Evolutionary conservation across 1,140 invertebrate genomes (phyloP).

Genomic region (Stegodyphus mimosarum): DNA sequence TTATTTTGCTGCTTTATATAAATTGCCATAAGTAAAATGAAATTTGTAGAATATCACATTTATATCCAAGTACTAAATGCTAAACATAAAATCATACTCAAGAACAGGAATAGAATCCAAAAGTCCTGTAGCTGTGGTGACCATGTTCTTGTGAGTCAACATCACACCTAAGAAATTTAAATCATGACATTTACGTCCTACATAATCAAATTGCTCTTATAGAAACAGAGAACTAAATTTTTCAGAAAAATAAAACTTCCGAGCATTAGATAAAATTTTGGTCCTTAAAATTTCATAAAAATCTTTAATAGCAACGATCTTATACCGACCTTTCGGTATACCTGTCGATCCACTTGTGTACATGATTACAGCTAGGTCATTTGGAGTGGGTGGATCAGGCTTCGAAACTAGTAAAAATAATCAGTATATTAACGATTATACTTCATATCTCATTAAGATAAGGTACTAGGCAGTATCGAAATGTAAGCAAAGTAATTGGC

Average conservation of each 20-base stretch:
- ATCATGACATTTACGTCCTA: background rate
- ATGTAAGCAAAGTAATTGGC: no score
- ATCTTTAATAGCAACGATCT: background rate
- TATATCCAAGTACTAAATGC: background rate
- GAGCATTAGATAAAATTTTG: no score
- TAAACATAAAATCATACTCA: constrained; percentile 12
- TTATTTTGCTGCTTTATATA: no score
- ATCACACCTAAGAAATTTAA: constrained; percentile 64
- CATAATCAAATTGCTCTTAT: no score
- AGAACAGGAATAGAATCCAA: constrained; percentile 24
- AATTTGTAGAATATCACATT: no score
- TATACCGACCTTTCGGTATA: constrained; percentile 76
- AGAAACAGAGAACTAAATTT: no score
- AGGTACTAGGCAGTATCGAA: no score
- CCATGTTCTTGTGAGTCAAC: constrained; percentile 62
- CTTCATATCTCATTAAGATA: no score
- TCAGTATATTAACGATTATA: no score
- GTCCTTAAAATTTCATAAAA: background rate
- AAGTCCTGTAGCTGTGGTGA: constrained; percentile 79
- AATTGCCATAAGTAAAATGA: background rate
- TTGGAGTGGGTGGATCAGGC: constrained; percentile 74
- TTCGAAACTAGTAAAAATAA: background rate
- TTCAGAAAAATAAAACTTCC: no score
- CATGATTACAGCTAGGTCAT: constrained; percentile 93
- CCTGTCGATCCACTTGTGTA: constrained; percentile 96